Evolutionary conservation across 2,113 vertebrate genomes (phyloP), one percentile per base, ranked within the genome.

Genomic region (Ameiurus melas): DNA sequence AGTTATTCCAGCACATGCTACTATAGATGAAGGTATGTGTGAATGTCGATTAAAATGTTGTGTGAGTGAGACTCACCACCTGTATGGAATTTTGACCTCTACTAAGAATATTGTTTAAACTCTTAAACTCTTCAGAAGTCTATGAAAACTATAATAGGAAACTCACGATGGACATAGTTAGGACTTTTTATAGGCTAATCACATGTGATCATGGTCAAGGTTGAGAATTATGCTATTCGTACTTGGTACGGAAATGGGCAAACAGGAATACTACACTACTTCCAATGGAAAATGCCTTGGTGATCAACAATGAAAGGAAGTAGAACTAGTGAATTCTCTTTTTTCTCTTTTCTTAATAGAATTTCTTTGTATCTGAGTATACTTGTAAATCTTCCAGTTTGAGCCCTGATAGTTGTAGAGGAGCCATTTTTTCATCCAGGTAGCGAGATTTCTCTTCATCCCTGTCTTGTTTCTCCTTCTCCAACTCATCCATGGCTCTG

Each of bases 401-500:
- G 55, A 96, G 89, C 9, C 94, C 94, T 12, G 92, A 91, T 10
- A 94, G 2, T 47, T 95, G 94, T 84, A 95, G 85, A 8, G 94
- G 92, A 89, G 90, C 87, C 82, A 94, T 92, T 8, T 93, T 92
- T 12, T 92, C 92, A 20, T 85, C 85, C 75, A 95, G 92, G 43
- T 91, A 93, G 2, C 93, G 92, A 51, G 90, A 91, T 86, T 94
- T 95, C 91, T 96, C 95, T 17, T 91, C 94, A 2, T 92, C 92
- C 57, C 93, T 92, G 25, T 95, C 95, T 77, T 93, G 92, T 1
- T 92, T 94, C 84, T 96, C 95, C 0, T 90, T 93, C 73, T 96
- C 95, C 86, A 96, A 88, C 84, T 96, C 95, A 71, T 94, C 94
- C 85, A 95, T 95, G 0, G 94, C 95, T 66, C 93, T 93, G 89